phyloP scores from a whole-genome alignment of 2,113 vertebrate genomes.

The Silurus meridionalis region DNA sequence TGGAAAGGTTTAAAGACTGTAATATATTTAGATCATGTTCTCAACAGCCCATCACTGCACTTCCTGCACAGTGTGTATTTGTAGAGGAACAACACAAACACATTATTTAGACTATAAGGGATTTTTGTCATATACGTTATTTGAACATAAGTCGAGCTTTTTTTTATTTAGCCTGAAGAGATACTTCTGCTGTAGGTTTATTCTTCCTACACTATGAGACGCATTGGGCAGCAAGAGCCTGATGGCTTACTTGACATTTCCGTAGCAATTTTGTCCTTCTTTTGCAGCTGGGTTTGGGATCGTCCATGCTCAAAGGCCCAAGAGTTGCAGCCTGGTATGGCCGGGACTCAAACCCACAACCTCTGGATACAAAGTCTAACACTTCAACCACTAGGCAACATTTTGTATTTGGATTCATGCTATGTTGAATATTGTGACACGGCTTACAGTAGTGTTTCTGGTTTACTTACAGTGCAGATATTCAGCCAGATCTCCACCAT shows the following conservation, averaged over 20 bases:
- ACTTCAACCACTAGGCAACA: no score
- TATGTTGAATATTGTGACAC: background rate
- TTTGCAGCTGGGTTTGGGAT: no score
- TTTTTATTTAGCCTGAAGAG: background rate
- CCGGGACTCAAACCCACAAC: no score
- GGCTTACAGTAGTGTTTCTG: no score
- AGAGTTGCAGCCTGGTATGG: no score
- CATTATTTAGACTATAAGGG: background rate
- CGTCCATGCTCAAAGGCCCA: no score
- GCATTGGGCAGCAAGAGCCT: no score
- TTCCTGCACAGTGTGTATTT: background rate
- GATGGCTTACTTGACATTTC: no score
- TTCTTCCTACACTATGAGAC: no score
- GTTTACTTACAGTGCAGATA: conserved; percentile 92
- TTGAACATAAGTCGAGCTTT: background rate
- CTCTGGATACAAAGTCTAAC: no score
- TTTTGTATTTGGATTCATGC: background rate
- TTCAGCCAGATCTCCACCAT: conserved; percentile 94
- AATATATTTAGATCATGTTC: background rate
- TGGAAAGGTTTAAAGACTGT: background rate
- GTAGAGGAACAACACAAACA: background rate
- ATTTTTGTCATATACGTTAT: background rate
- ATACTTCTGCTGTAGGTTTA: background rate
- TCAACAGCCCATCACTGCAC: background rate
- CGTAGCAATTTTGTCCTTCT: no score